Conservation (phyloP, 1,140 invertebrate species). For the Planococcus citri region DNA sequence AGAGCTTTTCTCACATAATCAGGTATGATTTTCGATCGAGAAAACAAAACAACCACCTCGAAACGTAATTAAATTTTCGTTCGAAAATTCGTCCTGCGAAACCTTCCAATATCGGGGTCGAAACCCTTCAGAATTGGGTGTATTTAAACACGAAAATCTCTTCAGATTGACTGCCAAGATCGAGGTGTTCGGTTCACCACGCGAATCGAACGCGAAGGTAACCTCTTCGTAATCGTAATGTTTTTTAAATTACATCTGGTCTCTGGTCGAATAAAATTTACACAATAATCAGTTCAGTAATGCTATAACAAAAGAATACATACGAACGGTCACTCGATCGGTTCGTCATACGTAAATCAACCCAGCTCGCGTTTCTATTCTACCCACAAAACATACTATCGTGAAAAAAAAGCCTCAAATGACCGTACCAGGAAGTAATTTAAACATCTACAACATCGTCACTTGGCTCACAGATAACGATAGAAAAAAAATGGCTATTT, state of each 20-base stretch:
- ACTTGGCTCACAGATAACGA: too few relatives aligned
- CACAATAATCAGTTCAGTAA: not conserved
- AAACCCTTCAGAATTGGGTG: not conserved
- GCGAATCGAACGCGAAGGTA: not conserved
- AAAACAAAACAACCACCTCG: not conserved
- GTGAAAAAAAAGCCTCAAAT: too few relatives aligned
- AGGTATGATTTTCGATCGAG: not conserved
- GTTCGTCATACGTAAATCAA: not conserved
- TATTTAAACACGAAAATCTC: too few relatives aligned
- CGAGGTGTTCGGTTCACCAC: not conserved
- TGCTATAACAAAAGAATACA: too few relatives aligned
- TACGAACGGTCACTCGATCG: not conserved
- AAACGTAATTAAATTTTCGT: not conserved
- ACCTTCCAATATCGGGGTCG: not conserved
- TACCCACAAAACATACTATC: too few relatives aligned
- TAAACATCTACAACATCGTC: too few relatives aligned
- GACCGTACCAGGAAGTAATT: too few relatives aligned
- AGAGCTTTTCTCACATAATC: too few relatives aligned
- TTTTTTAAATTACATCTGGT: not conserved
- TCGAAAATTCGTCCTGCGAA: not conserved
- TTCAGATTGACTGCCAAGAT: not conserved
- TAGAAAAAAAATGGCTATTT: not conserved
- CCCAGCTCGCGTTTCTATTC: too few relatives aligned
- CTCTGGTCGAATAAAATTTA: not conserved
- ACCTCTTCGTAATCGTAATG: not conserved